phyloP scores from a whole-genome alignment of 2,797 vertebrate genomes.

The Tiaroga cobitis region DNA sequence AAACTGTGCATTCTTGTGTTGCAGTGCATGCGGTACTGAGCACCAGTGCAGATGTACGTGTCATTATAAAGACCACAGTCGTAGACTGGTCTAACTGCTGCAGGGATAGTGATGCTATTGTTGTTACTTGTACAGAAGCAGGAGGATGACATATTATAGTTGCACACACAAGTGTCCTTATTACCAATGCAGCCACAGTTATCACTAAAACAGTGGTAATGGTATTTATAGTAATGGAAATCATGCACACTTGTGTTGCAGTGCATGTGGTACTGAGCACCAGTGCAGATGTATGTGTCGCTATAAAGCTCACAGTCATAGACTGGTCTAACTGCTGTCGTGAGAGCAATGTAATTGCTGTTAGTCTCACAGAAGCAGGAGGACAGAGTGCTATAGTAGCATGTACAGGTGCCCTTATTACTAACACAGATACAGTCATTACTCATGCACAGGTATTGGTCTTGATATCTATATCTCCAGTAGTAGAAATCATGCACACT shows the following conservation, averaged over 20 bases:
- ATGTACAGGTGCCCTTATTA: not conserved
- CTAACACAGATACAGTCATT: not conserved
- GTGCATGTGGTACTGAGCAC: not conserved
- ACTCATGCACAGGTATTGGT: not conserved
- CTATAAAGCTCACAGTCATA: not conserved
- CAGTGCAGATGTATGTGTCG: not conserved
- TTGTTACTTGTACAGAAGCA: not conserved
- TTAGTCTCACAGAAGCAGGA: not conserved
- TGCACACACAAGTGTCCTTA: not conserved
- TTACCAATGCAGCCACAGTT: not conserved
- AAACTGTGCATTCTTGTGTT: not conserved
- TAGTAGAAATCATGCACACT: too few relatives aligned
- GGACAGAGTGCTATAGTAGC: not conserved
- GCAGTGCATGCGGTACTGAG: not conserved
- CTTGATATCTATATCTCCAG: too few relatives aligned
- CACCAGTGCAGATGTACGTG: not conserved
- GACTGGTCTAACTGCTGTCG: not conserved
- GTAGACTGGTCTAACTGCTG: not conserved
- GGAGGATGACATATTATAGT: not conserved
- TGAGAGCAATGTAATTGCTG: not conserved
- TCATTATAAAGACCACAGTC: not conserved
- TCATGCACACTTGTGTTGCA: not conserved
- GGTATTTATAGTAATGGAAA: not conserved
- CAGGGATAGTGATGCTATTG: accelerated
- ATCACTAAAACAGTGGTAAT: accelerated